Base-by-base conservation (phyloP, 2,797 vertebrate species). In the Gymnodraco acuticeps region DNA sequence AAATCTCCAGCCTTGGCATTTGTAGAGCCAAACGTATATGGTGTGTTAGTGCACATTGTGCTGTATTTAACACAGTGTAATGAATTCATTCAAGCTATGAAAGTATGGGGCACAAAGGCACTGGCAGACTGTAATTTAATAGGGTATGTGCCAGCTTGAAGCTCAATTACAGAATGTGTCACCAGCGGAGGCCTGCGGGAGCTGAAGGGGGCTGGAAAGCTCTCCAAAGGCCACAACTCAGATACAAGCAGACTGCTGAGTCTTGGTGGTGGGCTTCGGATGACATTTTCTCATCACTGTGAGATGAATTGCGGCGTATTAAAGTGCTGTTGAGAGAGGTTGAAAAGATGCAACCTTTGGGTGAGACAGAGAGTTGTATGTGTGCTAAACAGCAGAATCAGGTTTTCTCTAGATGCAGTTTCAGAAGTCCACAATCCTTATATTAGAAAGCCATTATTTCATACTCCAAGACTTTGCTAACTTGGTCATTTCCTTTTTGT, bases 151-250 rank as follows among this genome's bases (percentile, higher is more conserved):
- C 20, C 64, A 56, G 31, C 17, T 51, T 41, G 33, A 75, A 65
- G 38, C 69, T 68, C 74, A 70, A 67, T 83, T 80, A 71, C 65
- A 71, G 41, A 1, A 12, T 68, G 73, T 80, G 78, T 72, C 70
- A 68, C 27, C 0, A 16, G 51, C 4, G 3, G 58, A 51, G 68
- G 47, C 23, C 61, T 54, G 58, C 15, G 56, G 56, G 63, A 67
- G 60, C 58, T 74, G 77, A 50, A 51, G 33, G 38, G 33, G 27
- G 17, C 62, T 70, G 56, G 38, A 62, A 66, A 4, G n/a, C 27
- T 66, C 79, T 70, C 59, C 63, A 73, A 53, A 78, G 51, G 61
- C 73, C 62, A 73, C 31, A 67, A 74, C 51, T 86, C 75, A 70
- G 68, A 43, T 50, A 33, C 11, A 17, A 19, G 59, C 45, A 60